phyloP scores from a whole-genome alignment of 2,113 vertebrate genomes.

The Tringa solitaria region DNA sequence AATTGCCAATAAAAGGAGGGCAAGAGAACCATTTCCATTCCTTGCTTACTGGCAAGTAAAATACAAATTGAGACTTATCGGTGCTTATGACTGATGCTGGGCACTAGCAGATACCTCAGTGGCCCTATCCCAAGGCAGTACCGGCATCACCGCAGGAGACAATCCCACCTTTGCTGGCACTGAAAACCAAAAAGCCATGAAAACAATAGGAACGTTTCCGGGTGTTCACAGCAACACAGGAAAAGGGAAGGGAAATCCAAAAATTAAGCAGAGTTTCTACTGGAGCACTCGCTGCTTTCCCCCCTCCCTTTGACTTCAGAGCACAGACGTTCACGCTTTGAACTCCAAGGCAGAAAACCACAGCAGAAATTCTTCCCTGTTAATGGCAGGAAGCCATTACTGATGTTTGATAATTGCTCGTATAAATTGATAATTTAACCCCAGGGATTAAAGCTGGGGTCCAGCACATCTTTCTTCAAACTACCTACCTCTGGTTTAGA shows the following conservation, averaged over 20 bases:
- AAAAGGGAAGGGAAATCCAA: constrained; percentile 10
- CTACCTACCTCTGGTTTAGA: neutral
- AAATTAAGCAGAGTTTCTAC: neutral
- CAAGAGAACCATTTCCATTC: neutral
- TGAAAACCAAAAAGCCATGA: neutral
- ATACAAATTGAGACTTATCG: neutral
- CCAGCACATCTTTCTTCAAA: neutral
- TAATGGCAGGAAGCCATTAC: neutral
- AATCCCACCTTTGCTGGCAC: neutral
- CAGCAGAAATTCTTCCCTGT: neutral
- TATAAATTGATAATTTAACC: too few relatives aligned
- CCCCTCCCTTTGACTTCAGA: rapidly evolving
- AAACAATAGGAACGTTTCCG: neutral
- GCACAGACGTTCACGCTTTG: neutral
- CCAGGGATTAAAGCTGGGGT: neutral
- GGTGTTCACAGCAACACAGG: neutral
- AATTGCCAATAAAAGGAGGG: rapidly evolving
- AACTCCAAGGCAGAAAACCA: neutral
- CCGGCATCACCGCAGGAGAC: neutral
- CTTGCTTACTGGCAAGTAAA: neutral
- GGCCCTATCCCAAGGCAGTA: rapidly evolving
- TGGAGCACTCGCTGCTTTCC: neutral
- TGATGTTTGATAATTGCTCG: neutral
- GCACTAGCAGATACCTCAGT: neutral
- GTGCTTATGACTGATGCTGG: rapidly evolving